A percentile compares a stretch with the other conserved stretches of the same genome.
These are phyloP conservation scores for Zaprionus davidi DNA, from an alignment of 1,140 invertebrate genomes.

Conservation along the genomic window DNA sequence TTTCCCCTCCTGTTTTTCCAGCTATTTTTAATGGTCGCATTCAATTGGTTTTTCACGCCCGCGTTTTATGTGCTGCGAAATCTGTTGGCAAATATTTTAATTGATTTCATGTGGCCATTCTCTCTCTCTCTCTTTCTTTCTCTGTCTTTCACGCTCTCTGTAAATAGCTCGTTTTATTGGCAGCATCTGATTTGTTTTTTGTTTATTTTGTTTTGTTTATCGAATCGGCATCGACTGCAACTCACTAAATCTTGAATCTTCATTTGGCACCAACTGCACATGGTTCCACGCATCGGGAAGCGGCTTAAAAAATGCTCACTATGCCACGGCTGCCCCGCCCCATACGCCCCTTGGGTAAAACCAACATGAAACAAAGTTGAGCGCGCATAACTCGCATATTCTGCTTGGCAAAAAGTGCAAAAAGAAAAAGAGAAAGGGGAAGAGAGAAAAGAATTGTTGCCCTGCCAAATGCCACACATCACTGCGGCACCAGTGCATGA, in stretches of 20 bases:
- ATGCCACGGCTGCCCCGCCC: not conserved
- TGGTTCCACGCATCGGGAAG: slow-evolving; percentile 4
- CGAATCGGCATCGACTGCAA: slow-evolving; percentile 6
- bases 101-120: slow-evolving; percentile 68
- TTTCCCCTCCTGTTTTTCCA: not conserved
- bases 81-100: slow-evolving; percentile 68
- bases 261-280: slow-evolving; percentile 1
- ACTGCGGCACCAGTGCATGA: not conserved
- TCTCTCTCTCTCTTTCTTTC: slow-evolving; percentile 4
- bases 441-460: not conserved
- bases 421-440: not conserved
- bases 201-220: slow-evolving; percentile 56
- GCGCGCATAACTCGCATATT: slow-evolving; percentile 22
- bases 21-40: slow-evolving; percentile 62
- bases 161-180: slow-evolving; percentile 61
- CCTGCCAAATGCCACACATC: slow-evolving; percentile 5
- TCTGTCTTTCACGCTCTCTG: slow-evolving; percentile 20
- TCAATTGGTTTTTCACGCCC: slow-evolving; percentile 66
- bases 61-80: slow-evolving; percentile 55
- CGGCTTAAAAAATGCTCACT: slow-evolving; percentile 6
- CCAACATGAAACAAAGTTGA: slow-evolving; percentile 20
- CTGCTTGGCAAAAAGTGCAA: not conserved
- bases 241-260: slow-evolving; percentile 25
- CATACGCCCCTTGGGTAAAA: not conserved
- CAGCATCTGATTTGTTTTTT: slow-evolving; percentile 41